Evolutionary conservation across 2,797 vertebrate genomes (phyloP).

Genomic region (Todus mexicanus): DNA sequence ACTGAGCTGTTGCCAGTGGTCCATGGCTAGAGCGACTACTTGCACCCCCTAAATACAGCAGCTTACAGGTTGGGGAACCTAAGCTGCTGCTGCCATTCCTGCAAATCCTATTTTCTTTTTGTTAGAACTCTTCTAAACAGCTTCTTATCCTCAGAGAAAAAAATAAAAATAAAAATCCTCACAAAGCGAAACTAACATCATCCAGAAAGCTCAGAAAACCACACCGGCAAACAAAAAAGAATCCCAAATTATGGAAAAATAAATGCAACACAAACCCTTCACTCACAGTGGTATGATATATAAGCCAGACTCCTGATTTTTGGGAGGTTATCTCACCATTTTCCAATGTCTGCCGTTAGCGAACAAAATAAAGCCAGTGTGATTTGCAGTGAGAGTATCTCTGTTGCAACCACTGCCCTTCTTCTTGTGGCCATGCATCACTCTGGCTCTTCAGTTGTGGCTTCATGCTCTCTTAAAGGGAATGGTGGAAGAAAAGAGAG

Average conservation of each 20-base stretch:
- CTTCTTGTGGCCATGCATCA: not conserved
- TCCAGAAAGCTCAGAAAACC: not conserved
- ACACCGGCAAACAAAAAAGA: rapidly evolving
- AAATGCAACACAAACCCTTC: not conserved
- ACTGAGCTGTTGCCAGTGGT: not conserved
- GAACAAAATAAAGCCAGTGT: not conserved
- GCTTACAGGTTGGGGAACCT: not conserved
- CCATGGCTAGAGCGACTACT: not conserved
- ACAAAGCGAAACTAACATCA: not conserved
- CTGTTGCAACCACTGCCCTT: not conserved
- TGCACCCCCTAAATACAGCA: not conserved
- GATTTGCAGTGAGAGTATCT: not conserved
- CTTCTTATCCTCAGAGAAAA: not conserved
- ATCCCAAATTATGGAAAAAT: not conserved
- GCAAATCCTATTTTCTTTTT: not conserved
- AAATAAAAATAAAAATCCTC: not conserved
- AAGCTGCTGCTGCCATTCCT: not conserved
- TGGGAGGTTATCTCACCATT: not conserved
- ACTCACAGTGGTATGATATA: not conserved
- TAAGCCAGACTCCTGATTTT: not conserved
- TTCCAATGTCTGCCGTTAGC: not conserved
- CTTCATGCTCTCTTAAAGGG: not conserved
- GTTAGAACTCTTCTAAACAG: not conserved
- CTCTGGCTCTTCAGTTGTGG: not conserved
- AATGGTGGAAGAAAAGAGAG: not conserved